A percentile compares a stretch with the other conserved stretches of the same genome.
Conservation (phyloP, 2,888 invertebrate genomes). For the Epiblema foenella region DNA sequence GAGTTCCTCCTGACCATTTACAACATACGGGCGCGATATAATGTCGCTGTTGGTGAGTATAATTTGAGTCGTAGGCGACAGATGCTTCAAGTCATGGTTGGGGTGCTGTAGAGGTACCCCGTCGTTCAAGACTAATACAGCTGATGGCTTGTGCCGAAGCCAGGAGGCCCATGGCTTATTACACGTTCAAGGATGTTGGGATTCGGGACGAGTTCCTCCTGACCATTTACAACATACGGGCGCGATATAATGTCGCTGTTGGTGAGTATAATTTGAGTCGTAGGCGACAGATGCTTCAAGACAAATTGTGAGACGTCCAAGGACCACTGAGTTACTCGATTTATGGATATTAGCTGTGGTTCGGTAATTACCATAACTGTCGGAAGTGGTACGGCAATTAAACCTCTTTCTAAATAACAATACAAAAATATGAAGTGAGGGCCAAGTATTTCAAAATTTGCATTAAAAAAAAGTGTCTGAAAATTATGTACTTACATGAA, state of each 20-base stretch:
- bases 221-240: conserved; percentile 85
- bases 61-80: background rate
- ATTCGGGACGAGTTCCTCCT: conserved; percentile 88
- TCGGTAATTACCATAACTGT: too few species aligned
- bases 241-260: conserved; percentile 84
- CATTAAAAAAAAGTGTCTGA: too few species aligned
- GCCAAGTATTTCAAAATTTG: too few species aligned
- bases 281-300: too few species aligned
- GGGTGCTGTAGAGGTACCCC: too few species aligned
- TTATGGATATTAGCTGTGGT: too few species aligned
- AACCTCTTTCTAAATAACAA: too few species aligned
- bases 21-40: conserved; percentile 81
- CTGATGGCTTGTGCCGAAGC: conserved; percentile 86
- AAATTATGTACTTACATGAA: too few species aligned
- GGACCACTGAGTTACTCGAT: too few species aligned
- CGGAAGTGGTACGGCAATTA: too few species aligned
- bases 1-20: conserved; percentile 88
- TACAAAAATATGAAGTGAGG: too few species aligned
- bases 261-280: conserved; percentile 69
- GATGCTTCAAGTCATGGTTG: conserved; percentile 93
- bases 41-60: conserved; percentile 86
- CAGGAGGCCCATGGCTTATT: conserved; percentile 90
- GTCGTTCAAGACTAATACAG: conserved; percentile 89
- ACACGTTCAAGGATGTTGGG: conserved; percentile 90
- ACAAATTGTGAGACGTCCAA: too few species aligned